Evolutionary conservation across 2,888 invertebrate species (phyloP).

Genomic region (Rambutsinella grinnellia): DNA sequence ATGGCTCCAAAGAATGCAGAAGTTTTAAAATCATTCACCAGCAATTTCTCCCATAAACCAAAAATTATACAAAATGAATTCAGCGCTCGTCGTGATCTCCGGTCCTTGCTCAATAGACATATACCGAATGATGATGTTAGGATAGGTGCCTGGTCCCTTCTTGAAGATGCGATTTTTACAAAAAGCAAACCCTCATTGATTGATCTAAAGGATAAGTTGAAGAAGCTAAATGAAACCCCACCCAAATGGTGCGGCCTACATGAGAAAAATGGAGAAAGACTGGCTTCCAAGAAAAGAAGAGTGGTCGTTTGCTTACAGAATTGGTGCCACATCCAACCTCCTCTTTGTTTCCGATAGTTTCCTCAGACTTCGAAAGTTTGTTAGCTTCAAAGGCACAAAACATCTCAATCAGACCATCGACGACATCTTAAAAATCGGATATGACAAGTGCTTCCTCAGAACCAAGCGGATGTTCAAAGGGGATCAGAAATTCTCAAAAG

Average conservation of each 20-base stretch:
- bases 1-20: slow-evolving; percentile 53
- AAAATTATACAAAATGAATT: slow-evolving; percentile 56
- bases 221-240: slow-evolving; percentile 17
- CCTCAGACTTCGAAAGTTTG: slow-evolving; percentile 60
- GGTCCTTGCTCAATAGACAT: slow-evolving; percentile 47
- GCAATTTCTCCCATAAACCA: slow-evolving; percentile 51
- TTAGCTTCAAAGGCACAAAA: slow-evolving; percentile 64
- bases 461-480: slow-evolving; percentile 63
- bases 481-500: slow-evolving; percentile 57
- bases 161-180: slow-evolving; percentile 30
- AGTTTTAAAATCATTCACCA: slow-evolving; percentile 48
- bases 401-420: slow-evolving; percentile 52
- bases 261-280: slow-evolving; percentile 47
- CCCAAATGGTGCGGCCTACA: slow-evolving; percentile 30
- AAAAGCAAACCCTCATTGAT: slow-evolving; percentile 8
- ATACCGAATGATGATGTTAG: slow-evolving; percentile 44
- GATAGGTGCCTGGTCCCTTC: slow-evolving; percentile 14
- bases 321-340: slow-evolving; percentile 47
- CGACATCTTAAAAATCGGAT: slow-evolving; percentile 64
- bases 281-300: slow-evolving; percentile 52
- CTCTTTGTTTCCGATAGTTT: slow-evolving; percentile 57
- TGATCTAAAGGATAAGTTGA: slow-evolving; percentile 12
- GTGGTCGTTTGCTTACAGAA: slow-evolving; percentile 55
- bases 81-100: slow-evolving; percentile 51
- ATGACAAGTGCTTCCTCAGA: slow-evolving; percentile 64